Evolutionary conservation across 2,797 vertebrate species (phyloP).

Genomic region (Sciurus carolinensis): DNA sequence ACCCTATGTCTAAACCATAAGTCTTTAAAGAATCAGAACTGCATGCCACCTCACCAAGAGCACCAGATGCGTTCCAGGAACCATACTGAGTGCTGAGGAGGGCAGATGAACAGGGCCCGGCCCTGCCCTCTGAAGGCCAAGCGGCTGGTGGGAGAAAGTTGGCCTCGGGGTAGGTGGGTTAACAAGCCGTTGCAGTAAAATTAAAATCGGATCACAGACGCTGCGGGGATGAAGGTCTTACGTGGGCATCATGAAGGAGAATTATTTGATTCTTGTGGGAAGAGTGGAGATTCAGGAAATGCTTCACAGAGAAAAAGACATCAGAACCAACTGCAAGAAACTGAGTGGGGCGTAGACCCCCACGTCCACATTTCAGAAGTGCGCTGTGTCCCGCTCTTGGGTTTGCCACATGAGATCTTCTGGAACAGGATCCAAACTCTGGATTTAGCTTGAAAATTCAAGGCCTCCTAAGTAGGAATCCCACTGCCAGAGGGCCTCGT

Average conservation of each 20-base stretch:
- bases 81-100: background rate
- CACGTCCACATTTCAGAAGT: background rate
- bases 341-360: background rate
- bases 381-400: background rate
- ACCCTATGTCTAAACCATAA: too few species aligned
- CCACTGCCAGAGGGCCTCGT: slow-evolving; percentile 48
- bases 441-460: slow-evolving; percentile 57
- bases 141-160: background rate
- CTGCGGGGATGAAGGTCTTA: background rate
- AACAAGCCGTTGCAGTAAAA: background rate
- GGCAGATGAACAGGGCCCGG: background rate
- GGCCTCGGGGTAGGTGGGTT: background rate
- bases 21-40: background rate
- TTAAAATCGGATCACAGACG: background rate
- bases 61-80: background rate
- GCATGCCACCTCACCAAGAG: slow-evolving; percentile 18
- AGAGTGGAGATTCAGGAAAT: slow-evolving; percentile 2
- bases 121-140: background rate
- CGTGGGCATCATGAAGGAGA: background rate
- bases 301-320: background rate
- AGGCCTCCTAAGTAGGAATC: slow-evolving; percentile 71
- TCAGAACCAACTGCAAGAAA: background rate
- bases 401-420: background rate
- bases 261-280: background rate
- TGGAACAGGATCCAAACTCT: slow-evolving; percentile 37